Conservation (phyloP, 1,140 invertebrate genomes). For the Cydia pomonella region DNA sequence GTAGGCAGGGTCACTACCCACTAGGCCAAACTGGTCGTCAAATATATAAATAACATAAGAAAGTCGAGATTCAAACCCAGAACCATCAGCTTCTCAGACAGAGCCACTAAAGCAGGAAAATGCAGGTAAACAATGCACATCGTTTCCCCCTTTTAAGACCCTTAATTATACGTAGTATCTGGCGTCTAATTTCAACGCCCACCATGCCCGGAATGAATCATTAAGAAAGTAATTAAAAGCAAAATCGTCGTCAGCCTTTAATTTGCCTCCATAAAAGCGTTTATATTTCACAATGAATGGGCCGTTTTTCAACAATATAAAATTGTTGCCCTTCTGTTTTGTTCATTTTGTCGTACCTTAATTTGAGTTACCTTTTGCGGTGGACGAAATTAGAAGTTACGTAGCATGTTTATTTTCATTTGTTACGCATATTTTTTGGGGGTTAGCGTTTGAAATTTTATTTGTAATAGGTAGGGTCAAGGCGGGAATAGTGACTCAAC, state of each 20-base stretch:
- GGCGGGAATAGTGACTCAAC: too few relatives aligned
- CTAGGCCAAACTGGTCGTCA: too few relatives aligned
- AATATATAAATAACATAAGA: too few relatives aligned
- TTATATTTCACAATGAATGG: conserved; percentile 17
- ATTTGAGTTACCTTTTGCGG: conserved; percentile 15
- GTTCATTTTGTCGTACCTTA: conserved; percentile 19
- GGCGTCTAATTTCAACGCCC: not conserved
- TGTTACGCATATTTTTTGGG: not conserved
- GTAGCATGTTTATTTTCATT: not conserved
- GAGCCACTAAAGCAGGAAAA: too few relatives aligned
- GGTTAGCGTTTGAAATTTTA: not conserved
- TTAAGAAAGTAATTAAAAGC: conserved; percentile 31
- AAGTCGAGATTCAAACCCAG: too few relatives aligned
- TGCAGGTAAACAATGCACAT: not conserved
- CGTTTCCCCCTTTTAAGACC: not conserved
- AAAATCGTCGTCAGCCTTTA: conserved; percentile 21
- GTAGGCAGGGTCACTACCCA: too few relatives aligned
- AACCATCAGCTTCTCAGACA: too few relatives aligned
- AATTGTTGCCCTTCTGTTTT: conserved; percentile 28
- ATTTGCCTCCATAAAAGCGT: conserved; percentile 23
- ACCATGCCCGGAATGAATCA: conserved; percentile 20
- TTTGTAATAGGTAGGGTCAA: too few relatives aligned
- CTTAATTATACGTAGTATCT: not conserved
- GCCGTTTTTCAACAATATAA: conserved; percentile 25
- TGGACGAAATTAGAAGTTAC: conserved; percentile 9